These are phyloP conservation scores for Drosophila nebulosa DNA, from an alignment of 1,140 invertebrate genomes.

Conservation along the genomic window DNA sequence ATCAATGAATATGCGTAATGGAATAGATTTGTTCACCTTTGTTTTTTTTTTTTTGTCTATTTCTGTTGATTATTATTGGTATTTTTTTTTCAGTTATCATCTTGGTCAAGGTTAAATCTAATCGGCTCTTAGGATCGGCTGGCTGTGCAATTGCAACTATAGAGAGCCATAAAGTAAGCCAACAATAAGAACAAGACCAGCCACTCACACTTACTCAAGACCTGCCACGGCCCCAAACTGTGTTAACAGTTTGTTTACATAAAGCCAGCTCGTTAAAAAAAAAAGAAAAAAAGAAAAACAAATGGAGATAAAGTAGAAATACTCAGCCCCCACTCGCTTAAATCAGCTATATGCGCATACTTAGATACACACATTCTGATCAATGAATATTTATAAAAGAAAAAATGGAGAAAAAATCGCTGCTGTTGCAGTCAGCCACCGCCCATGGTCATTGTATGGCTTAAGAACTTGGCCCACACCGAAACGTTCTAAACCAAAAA, in stretches of 20 bases:
- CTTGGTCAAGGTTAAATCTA: constrained; percentile 78
- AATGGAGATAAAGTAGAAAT: constrained; percentile 27
- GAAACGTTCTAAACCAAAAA: constrained; percentile 22
- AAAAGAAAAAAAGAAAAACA: constrained; percentile 6
- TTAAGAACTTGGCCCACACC: constrained; percentile 57
- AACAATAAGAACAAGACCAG: constrained; percentile 39
- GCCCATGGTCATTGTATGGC: constrained; percentile 59
- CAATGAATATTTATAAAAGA: constrained; percentile 69
- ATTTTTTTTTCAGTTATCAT: constrained; percentile 54
- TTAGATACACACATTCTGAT: constrained; percentile 24
- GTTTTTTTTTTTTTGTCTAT: constrained; percentile 1
- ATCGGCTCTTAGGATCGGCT: constrained; percentile 68
- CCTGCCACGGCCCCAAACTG: constrained; percentile 34
- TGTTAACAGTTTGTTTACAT: constrained; percentile 79
- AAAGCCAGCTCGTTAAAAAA: constrained; percentile 69
- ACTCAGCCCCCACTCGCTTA: constrained; percentile 27
- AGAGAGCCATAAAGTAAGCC: constrained; percentile 58
- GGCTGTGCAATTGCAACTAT: constrained; percentile 46
- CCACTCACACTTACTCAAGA: constrained; percentile 10
- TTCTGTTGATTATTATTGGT: not conserved
- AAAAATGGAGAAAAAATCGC: not conserved
- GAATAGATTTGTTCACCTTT: constrained; percentile 9
- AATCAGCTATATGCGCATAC: constrained; percentile 3
- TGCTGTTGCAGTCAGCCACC: constrained; percentile 50
- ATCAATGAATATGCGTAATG: constrained; percentile 44